Percentiles rank a stretch among this genome's conserved stretches.
Conservation (phyloP, 2,888 invertebrate genomes). For the Galeopsomyia nigrocyanea region DNA sequence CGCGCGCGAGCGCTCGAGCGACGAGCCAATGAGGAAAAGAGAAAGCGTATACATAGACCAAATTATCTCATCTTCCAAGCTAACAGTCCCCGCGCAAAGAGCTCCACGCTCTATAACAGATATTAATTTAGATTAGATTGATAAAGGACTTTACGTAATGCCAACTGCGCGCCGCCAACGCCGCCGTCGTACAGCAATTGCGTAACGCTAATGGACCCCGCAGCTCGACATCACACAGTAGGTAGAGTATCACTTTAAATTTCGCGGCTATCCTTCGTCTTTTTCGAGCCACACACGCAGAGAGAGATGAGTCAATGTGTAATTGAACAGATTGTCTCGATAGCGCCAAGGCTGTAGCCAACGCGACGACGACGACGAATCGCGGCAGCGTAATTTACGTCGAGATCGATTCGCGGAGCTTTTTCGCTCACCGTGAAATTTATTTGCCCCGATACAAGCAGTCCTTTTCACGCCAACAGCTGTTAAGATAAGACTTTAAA, state of each 20-base stretch:
- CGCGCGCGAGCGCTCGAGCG: not conserved
- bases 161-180: not conserved
- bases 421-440: no score
- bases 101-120: not conserved
- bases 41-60: constrained; percentile 33
- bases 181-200: not conserved
- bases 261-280: constrained; percentile 18
- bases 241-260: constrained; percentile 19
- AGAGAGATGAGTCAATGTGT: constrained; percentile 7
- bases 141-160: constrained; percentile 42
- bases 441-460: no score
- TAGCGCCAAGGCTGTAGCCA: constrained; percentile 15
- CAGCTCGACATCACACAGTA: no score
- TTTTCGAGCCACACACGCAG: not conserved
- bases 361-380: no score
- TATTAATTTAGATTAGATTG: constrained; percentile 45
- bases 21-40: constrained; percentile 36
- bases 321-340: constrained; percentile 33
- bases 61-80: constrained; percentile 36
- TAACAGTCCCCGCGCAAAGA: not conserved
- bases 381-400: no score
- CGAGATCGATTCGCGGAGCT: no score
- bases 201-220: constrained; percentile 26
- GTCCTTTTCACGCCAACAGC: no score
- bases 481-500: no score